A percentile compares a stretch with the other conserved stretches of the same genome.
These are phyloP conservation scores for Gila orcuttii DNA, from an alignment of 2,113 vertebrate genomes.

Conservation along the genomic window DNA sequence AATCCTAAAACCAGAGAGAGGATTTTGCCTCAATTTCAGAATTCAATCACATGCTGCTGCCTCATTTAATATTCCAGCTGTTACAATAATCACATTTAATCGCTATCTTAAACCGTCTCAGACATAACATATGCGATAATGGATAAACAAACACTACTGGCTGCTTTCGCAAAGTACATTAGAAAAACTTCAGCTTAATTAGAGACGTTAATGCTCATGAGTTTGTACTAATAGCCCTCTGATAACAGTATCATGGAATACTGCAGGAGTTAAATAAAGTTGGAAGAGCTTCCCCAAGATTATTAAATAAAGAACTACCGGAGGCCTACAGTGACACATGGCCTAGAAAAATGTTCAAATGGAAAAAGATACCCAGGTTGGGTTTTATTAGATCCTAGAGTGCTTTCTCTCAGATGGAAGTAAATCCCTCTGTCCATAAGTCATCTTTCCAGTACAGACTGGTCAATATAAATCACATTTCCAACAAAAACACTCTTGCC, in stretches of 20 bases:
- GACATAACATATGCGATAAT: background rate
- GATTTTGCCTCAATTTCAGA: background rate
- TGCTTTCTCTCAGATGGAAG: conserved; percentile 7
- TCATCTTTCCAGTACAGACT: background rate
- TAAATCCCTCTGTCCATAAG: background rate
- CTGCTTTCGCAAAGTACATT: conserved; percentile 16
- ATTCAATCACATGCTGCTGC: background rate
- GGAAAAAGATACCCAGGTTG: background rate
- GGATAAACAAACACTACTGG: conserved; percentile 29
- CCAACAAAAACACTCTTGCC: background rate
- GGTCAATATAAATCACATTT: background rate
- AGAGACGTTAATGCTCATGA: conserved; percentile 26
- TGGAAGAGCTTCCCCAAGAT: conserved; percentile 20
- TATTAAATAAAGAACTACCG: conserved; percentile 25
- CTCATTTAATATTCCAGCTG: conserved; percentile 20
- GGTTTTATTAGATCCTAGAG: conserved; percentile 12
- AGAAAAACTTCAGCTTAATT: conserved; percentile 32
- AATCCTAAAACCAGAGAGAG: background rate
- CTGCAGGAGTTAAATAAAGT: conserved; percentile 18
- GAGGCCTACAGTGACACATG: background rate
- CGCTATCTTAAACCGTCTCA: background rate
- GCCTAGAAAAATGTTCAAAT: background rate
- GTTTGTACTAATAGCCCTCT: conserved; percentile 28
- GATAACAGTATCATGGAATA: conserved; percentile 33
- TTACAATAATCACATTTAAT: conserved; percentile 10